Conservation (phyloP, 2,113 vertebrate species). For the Rhinopomastus cyanomelas region DNA sequence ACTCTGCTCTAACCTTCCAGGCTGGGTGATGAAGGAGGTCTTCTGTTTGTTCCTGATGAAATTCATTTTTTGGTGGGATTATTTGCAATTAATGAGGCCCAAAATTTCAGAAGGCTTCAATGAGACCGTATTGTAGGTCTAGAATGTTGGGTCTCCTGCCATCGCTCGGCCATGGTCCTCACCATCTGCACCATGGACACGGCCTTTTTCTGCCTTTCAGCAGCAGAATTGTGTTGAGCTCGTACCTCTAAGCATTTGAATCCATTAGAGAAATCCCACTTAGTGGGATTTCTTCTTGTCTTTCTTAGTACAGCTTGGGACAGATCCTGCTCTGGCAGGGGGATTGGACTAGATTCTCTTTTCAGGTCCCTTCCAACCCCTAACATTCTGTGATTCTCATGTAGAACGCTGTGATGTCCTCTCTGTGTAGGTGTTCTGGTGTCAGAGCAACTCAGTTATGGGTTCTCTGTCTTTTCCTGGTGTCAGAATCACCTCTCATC, state of each 20-base stretch:
- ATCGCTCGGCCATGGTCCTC: accelerated
- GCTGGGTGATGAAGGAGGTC: constrained; percentile 4
- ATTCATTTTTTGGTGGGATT: constrained; percentile 52
- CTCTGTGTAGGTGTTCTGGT: neutral
- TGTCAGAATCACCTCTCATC: neutral
- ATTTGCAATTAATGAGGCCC: constrained; percentile 37
- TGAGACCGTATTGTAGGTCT: neutral
- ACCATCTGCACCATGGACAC: accelerated
- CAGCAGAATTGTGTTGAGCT: neutral
- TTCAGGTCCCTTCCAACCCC: no score
- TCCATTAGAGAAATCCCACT: neutral
- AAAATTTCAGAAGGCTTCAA: neutral
- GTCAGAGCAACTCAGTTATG: neutral
- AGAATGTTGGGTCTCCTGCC: neutral
- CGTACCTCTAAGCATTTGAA: neutral
- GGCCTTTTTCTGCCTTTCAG: neutral
- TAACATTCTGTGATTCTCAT: no score
- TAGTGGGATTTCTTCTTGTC: neutral
- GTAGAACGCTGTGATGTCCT: accelerated
- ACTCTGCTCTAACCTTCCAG: neutral
- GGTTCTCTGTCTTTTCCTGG: accelerated
- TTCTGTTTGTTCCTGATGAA: constrained; percentile 7
- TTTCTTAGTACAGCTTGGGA: neutral
- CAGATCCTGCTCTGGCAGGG: no score
- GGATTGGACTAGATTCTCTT: no score